A percentile compares a stretch with the other conserved stretches of the same genome.
phyloP scores from a whole-genome alignment of 2,113 vertebrate species.

The Turnix velox region DNA sequence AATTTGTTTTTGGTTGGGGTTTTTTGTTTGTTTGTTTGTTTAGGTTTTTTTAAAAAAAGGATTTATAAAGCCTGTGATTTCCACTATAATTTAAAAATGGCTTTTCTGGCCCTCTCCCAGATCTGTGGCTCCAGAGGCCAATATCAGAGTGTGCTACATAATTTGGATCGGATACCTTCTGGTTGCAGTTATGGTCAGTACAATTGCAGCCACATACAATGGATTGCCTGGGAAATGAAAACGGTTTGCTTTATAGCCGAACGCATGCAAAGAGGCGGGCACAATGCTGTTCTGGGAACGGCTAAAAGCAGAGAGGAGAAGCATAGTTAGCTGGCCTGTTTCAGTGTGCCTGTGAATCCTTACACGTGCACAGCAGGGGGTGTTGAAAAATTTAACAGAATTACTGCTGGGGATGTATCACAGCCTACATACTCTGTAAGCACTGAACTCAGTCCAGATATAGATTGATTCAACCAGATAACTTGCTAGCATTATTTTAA shows the following conservation, averaged over 20 bases:
- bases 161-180: neutral
- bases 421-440: constrained; percentile 33
- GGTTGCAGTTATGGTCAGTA: neutral
- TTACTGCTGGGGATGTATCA: constrained; percentile 22
- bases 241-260: neutral
- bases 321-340: neutral
- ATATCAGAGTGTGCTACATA: neutral
- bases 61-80: neutral
- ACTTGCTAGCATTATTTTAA: neutral
- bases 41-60: neutral
- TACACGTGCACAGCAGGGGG: constrained; percentile 3
- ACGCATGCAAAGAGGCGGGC: neutral
- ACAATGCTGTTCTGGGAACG: neutral
- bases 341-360: neutral
- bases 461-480: constrained; percentile 10
- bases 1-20: no score
- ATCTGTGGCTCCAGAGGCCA: neutral
- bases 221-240: neutral
- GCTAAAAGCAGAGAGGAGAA: constrained; percentile 6
- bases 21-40: no score
- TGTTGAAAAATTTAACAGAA: constrained; percentile 25
- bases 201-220: neutral
- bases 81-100: constrained; percentile 25
- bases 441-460: constrained; percentile 1
- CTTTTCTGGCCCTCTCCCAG: constrained; percentile 33